Evolutionary conservation across 2,113 vertebrate genomes (phyloP).

Genomic region (Indicator maculatus): DNA sequence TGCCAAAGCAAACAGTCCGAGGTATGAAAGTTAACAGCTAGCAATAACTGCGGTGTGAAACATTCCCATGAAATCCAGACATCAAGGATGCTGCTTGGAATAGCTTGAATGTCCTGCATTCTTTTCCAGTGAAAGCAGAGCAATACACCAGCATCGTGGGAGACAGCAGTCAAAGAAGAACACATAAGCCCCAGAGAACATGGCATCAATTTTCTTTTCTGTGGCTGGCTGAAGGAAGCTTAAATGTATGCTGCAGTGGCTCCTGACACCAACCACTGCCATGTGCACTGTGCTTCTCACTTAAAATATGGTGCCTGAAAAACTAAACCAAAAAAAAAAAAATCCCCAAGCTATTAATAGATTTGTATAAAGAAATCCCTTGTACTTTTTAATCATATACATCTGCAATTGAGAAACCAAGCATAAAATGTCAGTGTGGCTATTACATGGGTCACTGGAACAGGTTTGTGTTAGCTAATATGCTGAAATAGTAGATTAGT

Average conservation of each 20-base stretch:
- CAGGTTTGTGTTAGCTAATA: conserved; percentile 55
- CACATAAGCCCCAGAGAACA: conserved; percentile 12
- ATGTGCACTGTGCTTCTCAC: background rate
- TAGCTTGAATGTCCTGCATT: conserved; percentile 79
- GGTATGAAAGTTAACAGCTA: conserved; percentile 75
- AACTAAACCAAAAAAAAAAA: background rate
- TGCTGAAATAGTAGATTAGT: conserved; percentile 43
- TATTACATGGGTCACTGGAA: conserved; percentile 58
- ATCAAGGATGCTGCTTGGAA: conserved; percentile 78
- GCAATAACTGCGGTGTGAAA: conserved; percentile 72
- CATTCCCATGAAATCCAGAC: conserved; percentile 77
- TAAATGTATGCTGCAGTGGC: conserved; percentile 41
- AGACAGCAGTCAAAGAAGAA: conserved; percentile 55
- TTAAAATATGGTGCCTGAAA: background rate
- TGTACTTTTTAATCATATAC: conserved; percentile 70
- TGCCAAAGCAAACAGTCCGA: conserved; percentile 75
- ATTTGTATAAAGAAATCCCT: conserved; percentile 58
- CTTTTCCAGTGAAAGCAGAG: conserved; percentile 75
- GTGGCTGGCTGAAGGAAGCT: conserved; percentile 29
- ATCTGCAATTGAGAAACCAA: conserved; percentile 61
- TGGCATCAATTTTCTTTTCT: conserved; percentile 60
- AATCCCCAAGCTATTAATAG: conserved; percentile 49
- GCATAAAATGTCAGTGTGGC: conserved; percentile 60
- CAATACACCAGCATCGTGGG: conserved; percentile 57
- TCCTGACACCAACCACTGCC: conserved; percentile 11